Conservation (phyloP, 1,140 invertebrate genomes). For the Pseudomyrmex gracilis region DNA sequence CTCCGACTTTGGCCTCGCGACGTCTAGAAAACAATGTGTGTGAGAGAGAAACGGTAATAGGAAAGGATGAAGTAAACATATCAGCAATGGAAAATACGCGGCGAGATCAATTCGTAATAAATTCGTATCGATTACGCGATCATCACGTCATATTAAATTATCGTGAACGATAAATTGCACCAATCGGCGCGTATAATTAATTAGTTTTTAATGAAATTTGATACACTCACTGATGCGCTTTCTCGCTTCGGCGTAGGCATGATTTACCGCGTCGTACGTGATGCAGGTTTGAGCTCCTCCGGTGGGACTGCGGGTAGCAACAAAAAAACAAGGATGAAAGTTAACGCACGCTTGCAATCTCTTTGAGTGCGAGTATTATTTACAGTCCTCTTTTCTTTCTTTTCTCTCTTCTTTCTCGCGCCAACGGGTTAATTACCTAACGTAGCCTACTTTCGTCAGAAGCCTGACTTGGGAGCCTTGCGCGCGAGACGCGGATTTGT, state of each 20-base stretch:
- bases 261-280: conserved; percentile 96
- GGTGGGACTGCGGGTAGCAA: conserved; percentile 88
- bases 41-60: neutral
- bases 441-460: conserved; percentile 69
- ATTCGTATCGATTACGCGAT: neutral
- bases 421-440: conserved; percentile 66
- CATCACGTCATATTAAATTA: neutral
- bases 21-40: conserved; percentile 85
- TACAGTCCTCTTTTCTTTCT: conserved; percentile 6
- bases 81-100: neutral
- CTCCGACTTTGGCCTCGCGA: conserved; percentile 89
- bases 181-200: neutral
- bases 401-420: neutral
- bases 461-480: neutral
- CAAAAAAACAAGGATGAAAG: conserved; percentile 72
- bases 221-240: conserved; percentile 92
- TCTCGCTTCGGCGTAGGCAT: conserved; percentile 94
- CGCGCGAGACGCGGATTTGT: conserved; percentile 6
- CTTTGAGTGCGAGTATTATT: conserved; percentile 57
- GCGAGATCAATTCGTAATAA: neutral
- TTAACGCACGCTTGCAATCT: conserved; percentile 35
- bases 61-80: neutral
- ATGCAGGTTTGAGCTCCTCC: conserved; percentile 93
- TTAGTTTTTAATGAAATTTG: conserved; percentile 34
- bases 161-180: conserved; percentile 5